Percentiles rank a stretch among this genome's conserved stretches.
phyloP scores from a whole-genome alignment of 2,888 invertebrate genomes.

The Yponomeuta sedellus region DNA sequence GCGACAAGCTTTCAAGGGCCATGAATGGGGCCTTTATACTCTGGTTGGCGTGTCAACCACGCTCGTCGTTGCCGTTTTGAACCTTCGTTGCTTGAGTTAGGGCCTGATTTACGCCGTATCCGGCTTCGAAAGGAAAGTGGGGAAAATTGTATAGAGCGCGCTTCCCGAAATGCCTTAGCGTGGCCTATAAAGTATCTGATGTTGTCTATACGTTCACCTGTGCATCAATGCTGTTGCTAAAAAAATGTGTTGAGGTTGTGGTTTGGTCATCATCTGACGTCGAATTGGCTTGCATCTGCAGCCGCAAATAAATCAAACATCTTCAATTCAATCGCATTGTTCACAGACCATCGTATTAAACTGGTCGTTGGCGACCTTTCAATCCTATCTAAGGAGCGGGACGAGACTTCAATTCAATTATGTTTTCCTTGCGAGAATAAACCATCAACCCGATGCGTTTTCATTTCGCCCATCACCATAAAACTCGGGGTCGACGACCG shows the following conservation, averaged over 20 bases:
- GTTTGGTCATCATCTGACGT: neutral
- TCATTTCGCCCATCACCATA: slow-evolving; percentile 3
- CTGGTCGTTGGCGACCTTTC: neutral
- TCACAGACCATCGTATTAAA: neutral
- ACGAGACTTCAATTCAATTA: neutral
- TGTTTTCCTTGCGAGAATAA: neutral
- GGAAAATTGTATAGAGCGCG: slow-evolving; percentile 26
- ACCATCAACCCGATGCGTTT: slow-evolving; percentile 3
- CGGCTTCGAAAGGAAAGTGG: slow-evolving; percentile 14
- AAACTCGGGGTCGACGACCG: slow-evolving; percentile 3
- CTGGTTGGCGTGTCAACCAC: slow-evolving; percentile 40
- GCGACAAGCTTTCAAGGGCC: slow-evolving; percentile 61
- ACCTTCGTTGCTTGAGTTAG: slow-evolving; percentile 21
- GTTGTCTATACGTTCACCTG: slow-evolving; percentile 30
- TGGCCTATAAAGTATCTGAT: slow-evolving; percentile 60
- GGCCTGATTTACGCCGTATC: slow-evolving; percentile 27
- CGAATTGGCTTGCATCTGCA: neutral
- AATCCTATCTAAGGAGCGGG: neutral
- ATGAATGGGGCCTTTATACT: slow-evolving; percentile 63
- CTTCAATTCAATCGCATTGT: neutral
- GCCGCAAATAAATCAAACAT: neutral
- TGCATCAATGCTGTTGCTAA: neutral
- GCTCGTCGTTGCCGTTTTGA: neutral
- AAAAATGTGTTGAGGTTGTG: neutral
- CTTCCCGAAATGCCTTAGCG: slow-evolving; percentile 58